Percentiles rank a stretch among this genome's conserved stretches.
phyloP scores from a whole-genome alignment of 23 tunicate genomes.

The Diplosoma virens region DNA sequence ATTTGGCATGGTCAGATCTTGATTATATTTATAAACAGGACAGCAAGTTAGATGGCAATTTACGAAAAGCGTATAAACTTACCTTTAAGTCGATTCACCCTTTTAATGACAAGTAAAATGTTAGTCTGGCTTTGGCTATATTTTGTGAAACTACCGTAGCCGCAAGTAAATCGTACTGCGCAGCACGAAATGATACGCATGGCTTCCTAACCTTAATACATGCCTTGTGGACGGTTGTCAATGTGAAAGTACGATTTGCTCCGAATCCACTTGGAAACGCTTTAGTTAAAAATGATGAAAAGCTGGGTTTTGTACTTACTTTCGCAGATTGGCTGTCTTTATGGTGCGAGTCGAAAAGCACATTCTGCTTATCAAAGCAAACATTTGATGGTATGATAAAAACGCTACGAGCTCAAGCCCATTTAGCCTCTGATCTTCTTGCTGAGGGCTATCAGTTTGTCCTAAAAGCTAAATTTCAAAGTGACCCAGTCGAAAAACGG shows the following conservation, averaged over 20 bases:
- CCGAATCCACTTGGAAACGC: background rate
- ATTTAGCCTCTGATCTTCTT: background rate
- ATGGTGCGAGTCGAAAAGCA: background rate
- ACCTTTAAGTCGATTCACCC: background rate
- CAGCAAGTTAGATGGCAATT: background rate
- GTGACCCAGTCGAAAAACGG: background rate
- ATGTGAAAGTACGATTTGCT: background rate
- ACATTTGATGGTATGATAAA: background rate
- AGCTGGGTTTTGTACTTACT: background rate
- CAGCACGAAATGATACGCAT: background rate
- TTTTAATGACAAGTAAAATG: background rate
- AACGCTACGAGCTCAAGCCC: background rate
- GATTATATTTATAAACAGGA: background rate
- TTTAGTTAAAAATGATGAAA: background rate
- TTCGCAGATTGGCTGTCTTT: background rate
- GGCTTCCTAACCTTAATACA: background rate
- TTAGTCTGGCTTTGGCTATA: background rate
- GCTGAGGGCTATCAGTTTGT: background rate
- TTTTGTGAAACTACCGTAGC: background rate
- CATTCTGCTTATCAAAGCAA: background rate
- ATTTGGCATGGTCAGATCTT: background rate
- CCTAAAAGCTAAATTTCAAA: background rate
- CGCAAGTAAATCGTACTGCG: background rate
- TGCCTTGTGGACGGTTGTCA: background rate
- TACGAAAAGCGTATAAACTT: background rate